Evolutionary conservation across 2,113 vertebrate species (phyloP).

Genomic region (Leptocoma aspasia): DNA sequence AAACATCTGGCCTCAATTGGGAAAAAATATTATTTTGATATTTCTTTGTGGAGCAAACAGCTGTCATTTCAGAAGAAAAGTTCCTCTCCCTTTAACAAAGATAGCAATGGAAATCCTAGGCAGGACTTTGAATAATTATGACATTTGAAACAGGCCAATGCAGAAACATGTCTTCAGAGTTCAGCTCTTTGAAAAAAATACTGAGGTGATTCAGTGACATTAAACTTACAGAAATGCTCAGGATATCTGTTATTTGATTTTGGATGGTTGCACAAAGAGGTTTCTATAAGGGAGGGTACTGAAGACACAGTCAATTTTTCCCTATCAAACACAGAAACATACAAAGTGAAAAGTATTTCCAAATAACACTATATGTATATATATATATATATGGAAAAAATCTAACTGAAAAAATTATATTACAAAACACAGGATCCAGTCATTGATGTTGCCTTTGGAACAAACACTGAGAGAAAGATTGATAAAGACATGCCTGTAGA

Average conservation of each 20-base stretch:
- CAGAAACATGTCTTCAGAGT: not conserved
- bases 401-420: not conserved
- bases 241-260: not conserved
- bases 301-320: not conserved
- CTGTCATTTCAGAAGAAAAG: not conserved
- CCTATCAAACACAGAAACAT: not conserved
- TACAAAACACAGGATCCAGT: not conserved
- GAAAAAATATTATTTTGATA: not conserved
- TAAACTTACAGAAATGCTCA: not conserved
- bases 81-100: not conserved
- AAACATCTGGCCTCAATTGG: slow-evolving; percentile 36
- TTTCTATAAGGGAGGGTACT: not conserved
- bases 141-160: not conserved
- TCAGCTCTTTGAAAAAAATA: not conserved
- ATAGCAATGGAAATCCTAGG: not conserved
- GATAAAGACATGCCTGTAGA: not conserved
- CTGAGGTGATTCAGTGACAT: not conserved
- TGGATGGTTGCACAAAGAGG: not conserved
- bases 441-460: not conserved
- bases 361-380: not conserved
- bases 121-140: not conserved
- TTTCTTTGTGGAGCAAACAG: not conserved
- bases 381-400: not conserved
- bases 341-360: not conserved
- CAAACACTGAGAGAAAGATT: not conserved